Evolutionary conservation across 2,797 vertebrate species (phyloP).

Genomic region (Oceanodroma leucorhoa): DNA sequence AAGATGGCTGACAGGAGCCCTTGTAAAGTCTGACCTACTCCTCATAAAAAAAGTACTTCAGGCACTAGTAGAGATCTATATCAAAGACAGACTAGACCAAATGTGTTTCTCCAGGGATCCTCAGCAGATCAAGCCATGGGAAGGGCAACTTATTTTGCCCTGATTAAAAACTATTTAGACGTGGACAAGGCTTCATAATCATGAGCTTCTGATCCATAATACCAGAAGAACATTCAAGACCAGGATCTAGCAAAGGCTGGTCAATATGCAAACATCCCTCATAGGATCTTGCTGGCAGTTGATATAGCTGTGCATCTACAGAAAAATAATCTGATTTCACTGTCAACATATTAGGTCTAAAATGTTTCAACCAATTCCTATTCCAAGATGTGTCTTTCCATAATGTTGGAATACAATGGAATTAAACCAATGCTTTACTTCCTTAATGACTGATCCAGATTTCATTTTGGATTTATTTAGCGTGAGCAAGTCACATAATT

Average conservation of each 20-base stretch:
- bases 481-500: background rate
- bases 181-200: background rate
- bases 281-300: background rate
- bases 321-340: background rate
- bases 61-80: background rate
- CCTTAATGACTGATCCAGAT: background rate
- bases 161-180: background rate
- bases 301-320: background rate
- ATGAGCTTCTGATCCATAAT: background rate
- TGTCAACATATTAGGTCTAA: background rate
- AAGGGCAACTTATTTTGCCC: background rate
- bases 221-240: background rate
- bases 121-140: background rate
- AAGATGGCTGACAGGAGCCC: fast-evolving
- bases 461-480: background rate
- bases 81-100: background rate
- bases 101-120: background rate
- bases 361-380: background rate
- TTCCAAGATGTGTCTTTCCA: background rate
- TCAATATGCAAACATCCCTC: background rate
- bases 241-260: background rate
- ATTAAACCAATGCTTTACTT: background rate
- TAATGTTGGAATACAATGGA: background rate
- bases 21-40: background rate
- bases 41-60: background rate